Base-by-base conservation (phyloP, 2,797 vertebrate genomes). In the Dendrocincla tyrannina region DNA sequence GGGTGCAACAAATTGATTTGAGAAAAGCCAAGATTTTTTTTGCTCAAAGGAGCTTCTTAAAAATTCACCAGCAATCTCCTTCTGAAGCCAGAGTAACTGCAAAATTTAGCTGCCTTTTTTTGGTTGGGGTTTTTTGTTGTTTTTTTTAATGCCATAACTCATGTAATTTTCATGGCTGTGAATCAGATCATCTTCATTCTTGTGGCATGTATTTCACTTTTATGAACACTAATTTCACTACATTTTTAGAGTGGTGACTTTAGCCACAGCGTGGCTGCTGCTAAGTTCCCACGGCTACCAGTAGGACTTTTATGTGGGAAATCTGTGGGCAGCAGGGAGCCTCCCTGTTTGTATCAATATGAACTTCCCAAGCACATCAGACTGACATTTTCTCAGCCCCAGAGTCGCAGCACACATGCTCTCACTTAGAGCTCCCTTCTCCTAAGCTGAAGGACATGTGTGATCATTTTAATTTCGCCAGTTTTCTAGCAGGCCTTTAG, bases 291-390 rank as follows among this genome's bases (percentile, higher is more conserved):
- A 96, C 95, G 95, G 89, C 95, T 96, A 96, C 95, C 95, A 97
- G 96, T 95, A 97, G 93, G 95, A 95, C 96, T 97, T 97, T 96
- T 91, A 96, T 97, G 95, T 97, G 96, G 96, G 96, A 97, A 96
- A 95, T 96, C 96, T 96, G 95, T 97, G 96, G 95, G 96, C 96
- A 97, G 94, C 93, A 88, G 95, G 96, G 96, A 97, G 95, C 87
- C 96, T 97, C 95, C 93, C 95, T 97, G 95, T 95, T 96, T 97
- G 95, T 94, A 96, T 97, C 96, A 95, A 92, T 96, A 96, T 68
- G 95, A 97, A 94, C 95, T 97, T 96, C 95, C 96, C 95, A 95
- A 96, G 92, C 72, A 92, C 92, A 91, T 76, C 89, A 96, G 93
- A 24, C 89, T 94, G 95, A 97, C 93, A 91, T 96, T 96, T 96